A percentile compares a stretch with the other conserved stretches of the same genome.
Conservation (phyloP, 2,113 vertebrate species). For the Hylia prasina region DNA sequence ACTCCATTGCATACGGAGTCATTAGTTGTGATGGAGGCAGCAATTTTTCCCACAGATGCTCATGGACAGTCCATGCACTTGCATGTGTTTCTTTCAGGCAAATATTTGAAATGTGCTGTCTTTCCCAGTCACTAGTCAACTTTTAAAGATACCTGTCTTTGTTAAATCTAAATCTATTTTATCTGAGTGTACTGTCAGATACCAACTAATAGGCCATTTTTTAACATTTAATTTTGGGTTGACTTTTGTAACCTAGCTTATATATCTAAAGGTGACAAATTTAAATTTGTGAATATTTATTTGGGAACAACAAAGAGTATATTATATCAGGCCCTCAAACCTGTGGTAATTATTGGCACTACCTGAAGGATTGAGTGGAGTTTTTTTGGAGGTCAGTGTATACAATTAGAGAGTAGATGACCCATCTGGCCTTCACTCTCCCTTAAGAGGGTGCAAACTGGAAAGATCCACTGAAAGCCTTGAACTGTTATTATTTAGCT, state of each 20-base stretch:
- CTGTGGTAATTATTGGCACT: neutral
- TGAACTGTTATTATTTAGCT: constrained; percentile 22
- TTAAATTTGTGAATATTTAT: neutral
- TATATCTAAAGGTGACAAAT: neutral
- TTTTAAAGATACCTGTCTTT: neutral
- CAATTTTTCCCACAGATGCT: neutral
- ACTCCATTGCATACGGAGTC: neutral
- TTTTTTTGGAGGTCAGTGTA: neutral
- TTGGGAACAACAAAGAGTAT: neutral
- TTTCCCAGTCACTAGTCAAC: neutral
- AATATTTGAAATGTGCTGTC: neutral
- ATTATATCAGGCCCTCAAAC: neutral
- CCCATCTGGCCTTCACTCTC: neutral
- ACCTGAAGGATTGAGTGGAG: neutral
- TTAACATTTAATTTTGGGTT: neutral
- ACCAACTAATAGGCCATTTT: neutral
- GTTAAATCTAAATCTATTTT: neutral
- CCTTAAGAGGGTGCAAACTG: neutral
- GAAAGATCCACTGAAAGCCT: neutral
- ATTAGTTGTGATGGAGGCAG: neutral
- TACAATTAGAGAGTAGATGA: neutral
- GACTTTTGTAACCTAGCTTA: neutral
- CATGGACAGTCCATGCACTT: neutral
- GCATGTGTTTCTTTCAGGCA: neutral
- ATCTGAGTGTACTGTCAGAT: neutral